Evolutionary conservation across 1,140 invertebrate genomes (phyloP).

Genomic region (Plectrocnemia conspersa): DNA sequence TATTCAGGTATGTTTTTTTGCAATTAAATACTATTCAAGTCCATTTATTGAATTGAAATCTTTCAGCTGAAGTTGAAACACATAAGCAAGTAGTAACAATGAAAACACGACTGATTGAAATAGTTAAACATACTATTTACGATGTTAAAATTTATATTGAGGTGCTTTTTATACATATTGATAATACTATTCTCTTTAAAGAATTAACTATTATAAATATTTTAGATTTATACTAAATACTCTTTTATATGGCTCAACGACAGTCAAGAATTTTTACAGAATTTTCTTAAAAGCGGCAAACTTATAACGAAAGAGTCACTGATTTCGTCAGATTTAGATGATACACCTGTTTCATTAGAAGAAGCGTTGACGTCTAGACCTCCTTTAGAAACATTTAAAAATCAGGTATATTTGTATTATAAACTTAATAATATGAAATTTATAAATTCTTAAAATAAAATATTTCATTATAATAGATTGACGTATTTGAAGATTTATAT

Average conservation of each 20-base stretch:
- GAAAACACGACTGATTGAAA: constrained; percentile 15
- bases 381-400: constrained; percentile 44
- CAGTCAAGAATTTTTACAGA: constrained; percentile 57
- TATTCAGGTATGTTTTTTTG: constrained; percentile 16
- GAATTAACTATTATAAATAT: not conserved
- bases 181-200: not conserved
- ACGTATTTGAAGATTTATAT: constrained; percentile 46
- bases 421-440: not conserved
- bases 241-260: constrained; percentile 67
- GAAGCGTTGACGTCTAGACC: constrained; percentile 44
- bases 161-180: constrained; percentile 14
- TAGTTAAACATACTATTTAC: constrained; percentile 22
- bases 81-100: constrained; percentile 17
- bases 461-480: constrained; percentile 39
- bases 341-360: constrained; percentile 53
- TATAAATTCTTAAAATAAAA: constrained; percentile 2
- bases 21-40: not conserved
- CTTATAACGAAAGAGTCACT: constrained; percentile 48
- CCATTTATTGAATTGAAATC: not conserved
- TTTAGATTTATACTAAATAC: constrained; percentile 49
- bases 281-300: constrained; percentile 63
- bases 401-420: constrained; percentile 39
- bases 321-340: constrained; percentile 55
- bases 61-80: constrained; percentile 20
- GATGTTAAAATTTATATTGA: constrained; percentile 25